Evolutionary conservation across 2,113 vertebrate genomes (phyloP).

Genomic region (Eulemur macaco): DNA sequence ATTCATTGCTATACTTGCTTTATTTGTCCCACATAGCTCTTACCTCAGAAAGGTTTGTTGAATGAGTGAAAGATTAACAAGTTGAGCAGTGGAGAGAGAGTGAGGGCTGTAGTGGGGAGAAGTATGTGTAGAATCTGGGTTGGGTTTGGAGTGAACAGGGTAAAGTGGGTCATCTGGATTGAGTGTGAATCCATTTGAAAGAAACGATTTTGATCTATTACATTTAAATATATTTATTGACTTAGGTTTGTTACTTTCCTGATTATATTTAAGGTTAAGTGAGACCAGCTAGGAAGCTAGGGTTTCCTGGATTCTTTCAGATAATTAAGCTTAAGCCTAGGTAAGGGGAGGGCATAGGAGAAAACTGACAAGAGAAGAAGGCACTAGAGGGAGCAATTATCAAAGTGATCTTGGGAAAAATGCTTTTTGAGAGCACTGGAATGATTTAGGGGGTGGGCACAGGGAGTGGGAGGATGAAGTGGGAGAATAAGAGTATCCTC

Average conservation of each 20-base stretch:
- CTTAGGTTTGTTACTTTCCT: not conserved
- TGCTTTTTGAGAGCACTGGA: not conserved
- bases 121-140: not conserved
- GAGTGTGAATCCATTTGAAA: not conserved
- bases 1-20: not conserved
- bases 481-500: not conserved
- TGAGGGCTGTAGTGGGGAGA: not conserved
- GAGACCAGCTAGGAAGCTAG: not conserved
- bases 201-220: not conserved
- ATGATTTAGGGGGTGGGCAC: not conserved
- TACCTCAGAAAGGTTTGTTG: slow-evolving; percentile 15
- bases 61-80: not conserved
- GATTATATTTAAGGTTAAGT: not conserved
- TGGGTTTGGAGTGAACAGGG: not conserved
- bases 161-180: not conserved
- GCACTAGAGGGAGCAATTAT: not conserved
- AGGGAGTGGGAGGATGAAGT: not conserved
- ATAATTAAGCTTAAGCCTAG: not conserved
- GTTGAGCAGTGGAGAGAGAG: not conserved
- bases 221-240: slow-evolving; percentile 40
- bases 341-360: not conserved
- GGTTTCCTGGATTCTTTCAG: slow-evolving; percentile 24
- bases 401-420: not conserved
- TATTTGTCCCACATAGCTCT: not conserved
- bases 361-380: not conserved